A percentile compares a stretch with the other conserved stretches of the same genome.
Conservation (phyloP, 2,113 vertebrate genomes). For the Stegostoma tigrinum region DNA sequence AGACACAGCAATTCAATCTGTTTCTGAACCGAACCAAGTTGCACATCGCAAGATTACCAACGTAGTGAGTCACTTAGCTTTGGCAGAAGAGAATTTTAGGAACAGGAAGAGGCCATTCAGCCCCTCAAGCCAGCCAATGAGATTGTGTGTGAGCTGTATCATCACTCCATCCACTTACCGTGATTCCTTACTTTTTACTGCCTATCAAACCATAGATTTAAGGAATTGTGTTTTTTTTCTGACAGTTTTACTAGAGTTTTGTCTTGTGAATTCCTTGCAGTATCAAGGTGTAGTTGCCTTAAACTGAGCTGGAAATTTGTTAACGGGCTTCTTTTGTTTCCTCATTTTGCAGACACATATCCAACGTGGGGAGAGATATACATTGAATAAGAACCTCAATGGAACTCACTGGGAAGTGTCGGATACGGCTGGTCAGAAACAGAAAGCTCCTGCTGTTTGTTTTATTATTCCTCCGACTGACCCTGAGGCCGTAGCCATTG, state of each 20-base stretch:
- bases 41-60: not conserved
- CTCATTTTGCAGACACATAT: slow-evolving; percentile 65
- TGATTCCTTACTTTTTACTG: not conserved
- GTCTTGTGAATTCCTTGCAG: not conserved
- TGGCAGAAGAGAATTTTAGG: not conserved
- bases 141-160: not conserved
- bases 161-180: not conserved
- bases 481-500: slow-evolving; percentile 60
- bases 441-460: slow-evolving; percentile 74
- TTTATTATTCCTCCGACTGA: slow-evolving; percentile 87
- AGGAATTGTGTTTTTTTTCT: not conserved
- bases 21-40: not conserved
- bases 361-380: slow-evolving; percentile 73
- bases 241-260: not conserved
- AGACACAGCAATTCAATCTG: not conserved
- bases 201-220: no score
- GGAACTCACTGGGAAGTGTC: slow-evolving; percentile 77
- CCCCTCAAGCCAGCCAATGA: not conserved
- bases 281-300: not conserved
- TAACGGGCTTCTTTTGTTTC: slow-evolving; percentile 22
- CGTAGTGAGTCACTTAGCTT: not conserved
- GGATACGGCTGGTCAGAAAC: slow-evolving; percentile 59
- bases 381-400: slow-evolving; percentile 66
- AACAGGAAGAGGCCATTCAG: not conserved
- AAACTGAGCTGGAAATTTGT: not conserved